Conservation (phyloP, 2,888 invertebrate genomes). For the Nephrotoma appendiculata region DNA sequence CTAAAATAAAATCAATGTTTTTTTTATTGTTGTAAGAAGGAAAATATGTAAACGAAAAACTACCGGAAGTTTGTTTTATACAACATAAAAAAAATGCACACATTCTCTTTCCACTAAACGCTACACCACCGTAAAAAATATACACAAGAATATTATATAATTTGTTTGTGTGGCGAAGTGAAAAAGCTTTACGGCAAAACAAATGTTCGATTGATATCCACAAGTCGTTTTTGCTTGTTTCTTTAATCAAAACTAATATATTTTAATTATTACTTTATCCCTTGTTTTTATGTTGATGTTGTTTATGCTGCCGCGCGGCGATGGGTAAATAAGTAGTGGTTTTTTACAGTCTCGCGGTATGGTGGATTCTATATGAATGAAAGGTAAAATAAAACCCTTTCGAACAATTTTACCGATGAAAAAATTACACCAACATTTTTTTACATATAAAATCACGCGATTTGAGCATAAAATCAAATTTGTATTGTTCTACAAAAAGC, state of each 20-base stretch:
- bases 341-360: background rate
- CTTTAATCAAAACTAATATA: background rate
- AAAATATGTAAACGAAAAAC: background rate
- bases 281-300: background rate
- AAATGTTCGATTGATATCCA: background rate
- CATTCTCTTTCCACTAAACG: background rate
- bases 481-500: background rate
- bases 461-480: background rate
- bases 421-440: background rate
- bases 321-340: background rate
- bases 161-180: background rate
- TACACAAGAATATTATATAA: background rate
- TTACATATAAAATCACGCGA: background rate
- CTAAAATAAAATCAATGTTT: background rate
- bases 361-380: background rate
- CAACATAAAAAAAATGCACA: background rate
- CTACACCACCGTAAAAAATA: background rate
- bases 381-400: background rate
- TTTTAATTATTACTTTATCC: background rate
- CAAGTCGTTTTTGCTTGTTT: background rate
- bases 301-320: background rate
- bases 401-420: background rate
- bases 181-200: background rate
- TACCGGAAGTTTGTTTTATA: background rate
- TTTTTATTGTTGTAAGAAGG: background rate